phyloP scores from a whole-genome alignment of 2,797 vertebrate species.

The Silurus lanzhouensis region DNA sequence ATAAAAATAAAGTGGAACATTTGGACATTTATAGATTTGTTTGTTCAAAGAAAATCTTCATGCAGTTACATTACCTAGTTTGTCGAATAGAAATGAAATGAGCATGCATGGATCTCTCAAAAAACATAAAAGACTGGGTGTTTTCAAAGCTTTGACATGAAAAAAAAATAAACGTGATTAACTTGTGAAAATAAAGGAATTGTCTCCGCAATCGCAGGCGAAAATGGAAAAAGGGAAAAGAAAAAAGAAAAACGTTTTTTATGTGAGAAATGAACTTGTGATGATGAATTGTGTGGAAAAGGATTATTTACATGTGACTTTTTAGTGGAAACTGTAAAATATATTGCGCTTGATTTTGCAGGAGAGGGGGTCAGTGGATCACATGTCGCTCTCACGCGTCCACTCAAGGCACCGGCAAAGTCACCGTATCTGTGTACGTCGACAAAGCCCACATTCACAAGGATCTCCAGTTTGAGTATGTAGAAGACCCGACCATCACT shows the following conservation, averaged over 20 bases:
- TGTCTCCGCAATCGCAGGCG: too few species aligned
- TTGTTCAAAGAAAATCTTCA: too few species aligned
- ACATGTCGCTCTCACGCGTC: slow-evolving; percentile 90
- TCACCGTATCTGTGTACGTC: slow-evolving; percentile 88
- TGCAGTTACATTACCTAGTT: too few species aligned
- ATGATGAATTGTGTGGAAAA: background rate
- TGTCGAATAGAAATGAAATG: too few species aligned
- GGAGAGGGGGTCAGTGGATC: slow-evolving; percentile 87
- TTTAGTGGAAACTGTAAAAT: background rate
- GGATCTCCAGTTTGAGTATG: slow-evolving; percentile 90
- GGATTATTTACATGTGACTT: background rate
- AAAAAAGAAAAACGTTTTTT: background rate
- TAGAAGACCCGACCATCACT: slow-evolving; percentile 91
- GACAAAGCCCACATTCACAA: slow-evolving; percentile 90
- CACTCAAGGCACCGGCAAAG: slow-evolving; percentile 81
- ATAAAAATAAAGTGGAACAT: too few species aligned
- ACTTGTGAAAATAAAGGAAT: background rate
- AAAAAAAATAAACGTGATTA: too few species aligned
- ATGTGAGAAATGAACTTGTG: background rate
- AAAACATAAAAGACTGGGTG: too few species aligned
- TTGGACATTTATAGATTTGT: too few species aligned
- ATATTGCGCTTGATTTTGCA: slow-evolving; percentile 57
- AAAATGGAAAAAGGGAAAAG: background rate
- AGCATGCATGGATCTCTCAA: too few species aligned
- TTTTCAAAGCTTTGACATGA: too few species aligned